Percentiles rank a stretch among this genome's conserved stretches.
These are phyloP conservation scores for Neotoma lepida DNA, from an alignment of 2,113 vertebrate species.

Conservation along the genomic window DNA sequence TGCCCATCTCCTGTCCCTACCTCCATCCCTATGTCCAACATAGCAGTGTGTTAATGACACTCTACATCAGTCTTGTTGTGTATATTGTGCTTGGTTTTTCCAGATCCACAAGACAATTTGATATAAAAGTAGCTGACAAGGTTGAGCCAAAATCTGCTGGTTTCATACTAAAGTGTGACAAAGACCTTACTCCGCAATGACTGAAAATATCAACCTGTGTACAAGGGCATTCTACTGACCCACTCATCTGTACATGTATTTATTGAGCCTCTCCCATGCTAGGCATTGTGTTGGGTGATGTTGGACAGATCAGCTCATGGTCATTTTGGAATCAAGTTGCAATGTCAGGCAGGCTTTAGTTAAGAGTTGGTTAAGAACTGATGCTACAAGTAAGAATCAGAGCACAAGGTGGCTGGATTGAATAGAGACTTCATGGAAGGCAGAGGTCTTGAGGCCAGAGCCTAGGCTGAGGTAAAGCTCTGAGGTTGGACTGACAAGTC, in stretches of 20 bases:
- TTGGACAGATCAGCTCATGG: neutral
- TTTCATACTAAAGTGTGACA: constrained; percentile 2
- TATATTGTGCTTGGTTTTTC: neutral
- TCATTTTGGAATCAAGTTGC: neutral
- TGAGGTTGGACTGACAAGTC: neutral
- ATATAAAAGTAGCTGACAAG: neutral
- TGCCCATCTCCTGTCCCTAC: neutral
- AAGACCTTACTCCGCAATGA: neutral
- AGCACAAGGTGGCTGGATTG: neutral
- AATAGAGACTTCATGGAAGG: neutral
- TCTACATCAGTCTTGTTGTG: neutral
- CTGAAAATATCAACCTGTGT: neutral
- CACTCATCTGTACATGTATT: neutral
- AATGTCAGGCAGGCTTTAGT: neutral
- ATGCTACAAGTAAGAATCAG: neutral
- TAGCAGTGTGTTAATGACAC: neutral
- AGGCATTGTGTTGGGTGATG: neutral
- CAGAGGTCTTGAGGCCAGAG: neutral
- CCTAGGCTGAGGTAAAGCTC: neutral
- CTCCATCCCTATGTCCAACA: neutral
- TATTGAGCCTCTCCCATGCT: neutral
- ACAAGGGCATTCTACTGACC: neutral
- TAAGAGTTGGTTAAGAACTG: neutral
- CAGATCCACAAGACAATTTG: neutral
- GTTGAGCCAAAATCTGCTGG: neutral